Base-by-base conservation (phyloP, 1,140 invertebrate species). In the Euura saliciscinereae region DNA sequence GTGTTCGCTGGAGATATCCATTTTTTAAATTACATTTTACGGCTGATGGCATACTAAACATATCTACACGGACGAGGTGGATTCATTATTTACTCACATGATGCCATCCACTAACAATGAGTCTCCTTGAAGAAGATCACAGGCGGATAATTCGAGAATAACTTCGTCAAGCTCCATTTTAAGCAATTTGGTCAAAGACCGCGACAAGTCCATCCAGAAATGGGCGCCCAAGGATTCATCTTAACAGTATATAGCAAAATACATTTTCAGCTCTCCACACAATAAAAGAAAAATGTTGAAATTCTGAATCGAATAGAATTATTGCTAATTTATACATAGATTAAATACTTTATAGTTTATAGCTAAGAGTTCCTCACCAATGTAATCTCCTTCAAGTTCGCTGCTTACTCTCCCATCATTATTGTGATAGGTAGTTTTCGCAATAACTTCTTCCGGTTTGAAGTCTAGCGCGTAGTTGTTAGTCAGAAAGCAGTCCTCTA, bases 131-230 rank as follows among this genome's bases (percentile, higher is more conserved):
- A 69, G 45, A 42, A 69, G 44, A 13, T 69, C 68, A 44, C 68
- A 69, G n/a, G 44, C 68, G 11, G 68, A 69, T 69, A 69, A 69
- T 45, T 69, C 68, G 28, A 69, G 43, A 44, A 69, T 69, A 44
- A 46, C 68, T 69, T 69, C 68, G 28, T 69, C 45, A 28, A 69
- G 68, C n/a, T 69, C n/a, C 44, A 43, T 44, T 44, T 69, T 69
- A 10, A 69, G 44, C 28, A 44, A 6, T 42, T 69, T 42, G 42
- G 6, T 69, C 44, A 69, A 45, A 8, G 8, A 8, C 8, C 28
- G 11, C 6, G 42, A n/a, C 6, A 69, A 44, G 45, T 69, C 68
- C 68, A 46, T 69, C 43, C 45, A 46, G 7, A 69, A 69, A 10
- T 69, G 45, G 11, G 43, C 43, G n/a, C 28, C 68, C 44, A 69